Conservation (phyloP, 2,113 vertebrate species). For the Esox niger region DNA sequence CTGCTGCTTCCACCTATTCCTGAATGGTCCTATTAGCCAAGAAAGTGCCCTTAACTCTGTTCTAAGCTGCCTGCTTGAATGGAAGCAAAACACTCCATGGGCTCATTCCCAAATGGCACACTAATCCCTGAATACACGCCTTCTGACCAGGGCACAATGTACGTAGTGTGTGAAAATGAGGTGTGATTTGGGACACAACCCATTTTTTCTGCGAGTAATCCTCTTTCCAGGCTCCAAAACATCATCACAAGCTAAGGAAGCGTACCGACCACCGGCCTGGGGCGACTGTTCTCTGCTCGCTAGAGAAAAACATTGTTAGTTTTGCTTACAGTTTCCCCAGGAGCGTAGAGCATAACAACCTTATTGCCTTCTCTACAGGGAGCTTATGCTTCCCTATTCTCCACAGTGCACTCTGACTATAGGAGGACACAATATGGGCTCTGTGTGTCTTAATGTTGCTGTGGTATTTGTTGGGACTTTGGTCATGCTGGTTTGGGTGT, state of each 20-base stretch:
- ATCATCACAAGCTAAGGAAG: constrained; percentile 50
- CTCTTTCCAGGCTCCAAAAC: constrained; percentile 54
- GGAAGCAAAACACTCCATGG: constrained; percentile 35
- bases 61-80: constrained; percentile 43
- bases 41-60: constrained; percentile 40
- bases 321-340: constrained; percentile 54
- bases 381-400: constrained; percentile 34
- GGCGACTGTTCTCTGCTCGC: constrained; percentile 37
- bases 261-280: constrained; percentile 35
- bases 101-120: neutral
- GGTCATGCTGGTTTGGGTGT: too few species aligned
- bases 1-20: too few species aligned
- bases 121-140: too few species aligned
- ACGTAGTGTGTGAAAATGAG: too few species aligned
- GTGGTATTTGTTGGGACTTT: too few species aligned
- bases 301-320: constrained; percentile 59
- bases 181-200: too few species aligned
- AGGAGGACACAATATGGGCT: constrained; percentile 13
- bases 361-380: constrained; percentile 51
- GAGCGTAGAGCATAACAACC: constrained; percentile 52
- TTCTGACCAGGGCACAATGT: too few species aligned
- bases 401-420: constrained; percentile 34
- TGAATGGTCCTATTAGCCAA: too few species aligned
- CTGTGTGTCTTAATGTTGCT: too few species aligned
- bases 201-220: constrained; percentile 50